A percentile compares a stretch with the other conserved stretches of the same genome.
phyloP scores from a whole-genome alignment of 2,888 invertebrate genomes.

The Autographa gamma region DNA sequence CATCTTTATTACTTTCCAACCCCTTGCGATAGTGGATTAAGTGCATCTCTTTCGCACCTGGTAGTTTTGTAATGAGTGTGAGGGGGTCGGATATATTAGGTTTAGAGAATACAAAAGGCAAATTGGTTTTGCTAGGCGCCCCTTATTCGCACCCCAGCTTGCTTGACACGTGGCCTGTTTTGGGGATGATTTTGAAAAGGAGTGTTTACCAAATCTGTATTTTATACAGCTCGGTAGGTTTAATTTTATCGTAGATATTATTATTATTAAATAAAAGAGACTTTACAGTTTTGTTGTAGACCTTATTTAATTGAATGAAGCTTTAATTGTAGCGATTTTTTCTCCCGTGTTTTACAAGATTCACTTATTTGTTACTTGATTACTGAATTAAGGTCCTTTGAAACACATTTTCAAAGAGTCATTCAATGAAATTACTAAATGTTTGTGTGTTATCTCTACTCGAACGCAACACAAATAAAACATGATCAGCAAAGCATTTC shows the following conservation, averaged over 20 bases:
- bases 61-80: conserved; percentile 49
- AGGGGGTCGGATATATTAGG: conserved; percentile 64
- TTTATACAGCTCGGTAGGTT: conserved; percentile 50
- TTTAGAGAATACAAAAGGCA: conserved; percentile 76
- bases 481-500: too few species aligned
- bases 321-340: not conserved
- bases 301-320: conserved; percentile 18
- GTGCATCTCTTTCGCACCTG: conserved; percentile 61
- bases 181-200: conserved; percentile 73
- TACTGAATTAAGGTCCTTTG: not conserved
- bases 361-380: not conserved
- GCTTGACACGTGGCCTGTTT: conserved; percentile 80
- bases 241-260: conserved; percentile 45
- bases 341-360: not conserved
- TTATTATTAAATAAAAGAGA: conserved; percentile 27
- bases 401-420: too few species aligned
- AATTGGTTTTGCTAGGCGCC: conserved; percentile 81
- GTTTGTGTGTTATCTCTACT: too few species aligned
- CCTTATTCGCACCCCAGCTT: conserved; percentile 74
- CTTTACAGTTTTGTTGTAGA: conserved; percentile 19
- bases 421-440: too few species aligned
- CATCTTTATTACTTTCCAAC: conserved; percentile 69
- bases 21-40: conserved; percentile 62
- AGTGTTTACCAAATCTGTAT: conserved; percentile 57
- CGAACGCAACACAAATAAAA: too few species aligned